Evolutionary conservation across 2,797 vertebrate genomes (phyloP), one percentile per base, ranked within the genome.

Genomic region (Nyctalus aviator): DNA sequence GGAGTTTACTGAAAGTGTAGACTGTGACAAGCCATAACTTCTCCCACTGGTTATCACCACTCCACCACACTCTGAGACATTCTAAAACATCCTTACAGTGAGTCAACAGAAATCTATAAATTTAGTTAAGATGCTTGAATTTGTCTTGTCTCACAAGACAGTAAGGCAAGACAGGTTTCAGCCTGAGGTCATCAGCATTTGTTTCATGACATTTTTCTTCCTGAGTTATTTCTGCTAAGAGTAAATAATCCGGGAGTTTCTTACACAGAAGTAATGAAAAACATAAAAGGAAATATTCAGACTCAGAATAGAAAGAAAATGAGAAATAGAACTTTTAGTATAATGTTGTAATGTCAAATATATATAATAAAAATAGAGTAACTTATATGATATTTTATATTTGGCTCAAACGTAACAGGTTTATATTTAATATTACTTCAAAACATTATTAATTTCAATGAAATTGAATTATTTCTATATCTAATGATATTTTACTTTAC

Each of bases 171-270:
- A 83, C 25, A 96, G 95, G 64, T 78, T 96, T 91, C 77, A 96
- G 71, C 32, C 69, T 94, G 78, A 72, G 86, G 84, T 87, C 84
- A 90, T 27, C 72, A 95, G 68, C 91, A 93, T 96, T 94, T 96
- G 90, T 95, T 91, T 96, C 94, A 69, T 95, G 95, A 94, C 53
- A 95, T 55, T 69, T 95, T 97, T 87, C 85, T 75, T 93, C 8
- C 94, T 96, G 94, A 32, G 18, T 30, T 88, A 32, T 62, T 93
- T 83, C 50, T 94, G 32, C 53, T 87, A 88, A 68, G 2, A 96
- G 32, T 83, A 7, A 93, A 53, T 14, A 17, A 1, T 37, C 93
- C 96, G 53, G 44, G 97, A 53, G 32, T 79, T 84, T 91, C 81
- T 76, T 79, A 84, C 53, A 94, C 55, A 25, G 21, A 77, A 53